A percentile compares a stretch with the other conserved stretches of the same genome.
Conservation (phyloP, 2,797 vertebrate species). For the Vespertilio murinus region DNA sequence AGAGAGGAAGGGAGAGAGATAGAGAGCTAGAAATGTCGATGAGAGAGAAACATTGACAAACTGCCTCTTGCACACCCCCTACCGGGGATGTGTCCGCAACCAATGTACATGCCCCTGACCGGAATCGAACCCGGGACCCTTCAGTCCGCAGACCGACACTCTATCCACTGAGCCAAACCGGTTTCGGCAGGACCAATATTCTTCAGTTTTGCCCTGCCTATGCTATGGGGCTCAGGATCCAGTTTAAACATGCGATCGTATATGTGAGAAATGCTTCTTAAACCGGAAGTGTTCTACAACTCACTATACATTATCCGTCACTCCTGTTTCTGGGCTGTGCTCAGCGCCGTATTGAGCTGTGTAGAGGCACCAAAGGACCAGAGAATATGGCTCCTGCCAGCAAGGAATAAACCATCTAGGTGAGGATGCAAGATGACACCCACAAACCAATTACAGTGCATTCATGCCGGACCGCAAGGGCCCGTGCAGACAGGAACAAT, state of each 20-base stretch:
- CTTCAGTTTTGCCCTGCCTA: neutral
- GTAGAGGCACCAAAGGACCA: neutral
- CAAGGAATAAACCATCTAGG: slow-evolving; percentile 11
- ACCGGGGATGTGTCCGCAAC: too few relatives aligned
- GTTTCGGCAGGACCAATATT: neutral
- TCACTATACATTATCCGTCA: neutral
- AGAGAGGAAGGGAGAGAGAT: too few relatives aligned
- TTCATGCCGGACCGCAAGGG: neutral
- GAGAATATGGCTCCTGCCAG: slow-evolving; percentile 39
- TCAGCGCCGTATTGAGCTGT: neutral
- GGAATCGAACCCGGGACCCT: too few relatives aligned
- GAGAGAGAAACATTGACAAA: too few relatives aligned
- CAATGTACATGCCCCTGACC: too few relatives aligned
- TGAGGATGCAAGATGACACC: slow-evolving; percentile 8
- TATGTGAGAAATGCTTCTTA: slow-evolving; percentile 4
- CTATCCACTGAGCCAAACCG: too few relatives aligned
- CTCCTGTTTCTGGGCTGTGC: neutral
- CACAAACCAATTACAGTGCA: slow-evolving; percentile 3
- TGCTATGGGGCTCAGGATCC: neutral
- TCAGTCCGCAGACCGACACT: too few relatives aligned
- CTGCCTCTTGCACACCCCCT: too few relatives aligned
- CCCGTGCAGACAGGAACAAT: neutral
- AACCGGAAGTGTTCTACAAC: neutral
- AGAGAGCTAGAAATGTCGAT: too few relatives aligned
- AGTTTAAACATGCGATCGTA: neutral